Percentiles rank a stretch among this genome's conserved stretches.
Evolutionary conservation across 1,140 invertebrate genomes (phyloP).

Genomic region (Trichonephila inaurata): DNA sequence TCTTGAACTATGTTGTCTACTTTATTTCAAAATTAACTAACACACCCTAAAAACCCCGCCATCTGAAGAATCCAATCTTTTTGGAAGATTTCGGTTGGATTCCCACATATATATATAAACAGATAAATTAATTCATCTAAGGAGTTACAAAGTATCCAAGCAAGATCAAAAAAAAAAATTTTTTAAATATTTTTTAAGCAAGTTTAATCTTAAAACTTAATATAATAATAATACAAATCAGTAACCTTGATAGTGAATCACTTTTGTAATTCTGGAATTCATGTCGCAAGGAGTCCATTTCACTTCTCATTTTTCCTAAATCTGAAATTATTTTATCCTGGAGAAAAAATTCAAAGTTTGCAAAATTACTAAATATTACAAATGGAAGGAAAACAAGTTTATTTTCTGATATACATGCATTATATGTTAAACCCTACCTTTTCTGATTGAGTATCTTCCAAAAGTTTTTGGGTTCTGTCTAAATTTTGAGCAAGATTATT

Average conservation of each 20-base stretch:
- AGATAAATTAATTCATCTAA: too few relatives aligned
- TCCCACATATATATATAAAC: too few relatives aligned
- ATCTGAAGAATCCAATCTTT: too few relatives aligned
- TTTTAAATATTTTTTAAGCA: too few relatives aligned
- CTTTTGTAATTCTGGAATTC: constrained; percentile 77
- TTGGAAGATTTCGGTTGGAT: too few relatives aligned
- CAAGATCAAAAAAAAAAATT: too few relatives aligned
- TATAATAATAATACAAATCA: not conserved
- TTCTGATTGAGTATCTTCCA: constrained; percentile 94
- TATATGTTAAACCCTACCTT: constrained; percentile 83
- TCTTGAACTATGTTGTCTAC: too few relatives aligned
- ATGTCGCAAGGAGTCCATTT: constrained; percentile 93
- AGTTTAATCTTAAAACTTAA: too few relatives aligned
- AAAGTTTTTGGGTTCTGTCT: constrained; percentile 94
- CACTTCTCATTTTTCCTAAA: constrained; percentile 91
- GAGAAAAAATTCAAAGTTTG: constrained; percentile 49
- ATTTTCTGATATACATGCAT: not conserved
- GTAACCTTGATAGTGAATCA: constrained; percentile 74
- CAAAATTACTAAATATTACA: not conserved
- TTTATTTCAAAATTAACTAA: too few relatives aligned
- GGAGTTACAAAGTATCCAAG: too few relatives aligned
- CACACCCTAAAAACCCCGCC: too few relatives aligned
- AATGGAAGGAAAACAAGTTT: not conserved
- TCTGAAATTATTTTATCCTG: constrained; percentile 92
- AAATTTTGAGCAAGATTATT: constrained; percentile 97